These are phyloP conservation scores for Epinephelus coioides DNA, from an alignment of 2,797 vertebrate genomes.

Conservation along the genomic window DNA sequence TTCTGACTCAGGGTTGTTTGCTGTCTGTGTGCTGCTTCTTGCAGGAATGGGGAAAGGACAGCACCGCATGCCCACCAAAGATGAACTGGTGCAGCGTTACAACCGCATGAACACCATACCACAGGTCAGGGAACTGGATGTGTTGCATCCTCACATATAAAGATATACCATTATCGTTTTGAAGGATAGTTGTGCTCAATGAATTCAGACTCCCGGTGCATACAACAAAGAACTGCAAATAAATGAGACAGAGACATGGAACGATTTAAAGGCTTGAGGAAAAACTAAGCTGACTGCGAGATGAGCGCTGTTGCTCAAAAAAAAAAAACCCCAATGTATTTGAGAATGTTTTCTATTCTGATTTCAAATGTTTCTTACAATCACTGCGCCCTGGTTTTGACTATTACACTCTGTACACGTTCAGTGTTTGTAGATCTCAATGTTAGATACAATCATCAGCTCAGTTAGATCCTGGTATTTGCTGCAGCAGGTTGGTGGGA, in stretches of 20 bases:
- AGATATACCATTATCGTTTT: background rate
- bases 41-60: slow-evolving; percentile 99
- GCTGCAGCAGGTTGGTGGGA: slow-evolving; percentile 4
- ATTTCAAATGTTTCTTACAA: background rate
- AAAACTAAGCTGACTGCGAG: background rate
- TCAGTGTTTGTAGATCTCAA: slow-evolving; percentile 3
- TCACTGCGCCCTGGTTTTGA: background rate
- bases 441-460: background rate
- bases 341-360: background rate
- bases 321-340: background rate
- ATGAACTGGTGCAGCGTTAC: slow-evolving; percentile 97
- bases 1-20: slow-evolving; percentile 44
- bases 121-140: slow-evolving; percentile 86
- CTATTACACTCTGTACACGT: background rate
- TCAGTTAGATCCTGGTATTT: slow-evolving; percentile 8
- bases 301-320: background rate
- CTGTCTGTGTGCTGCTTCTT: slow-evolving; percentile 62
- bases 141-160: background rate
- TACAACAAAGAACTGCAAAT: background rate
- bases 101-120: slow-evolving; percentile 99
- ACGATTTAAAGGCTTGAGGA: background rate
- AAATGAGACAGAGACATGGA: background rate
- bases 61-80: slow-evolving; percentile 99
- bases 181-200: background rate
- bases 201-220: background rate